Evolutionary conservation across 2,113 vertebrate genomes (phyloP).

Genomic region (Mustela nigripes): DNA sequence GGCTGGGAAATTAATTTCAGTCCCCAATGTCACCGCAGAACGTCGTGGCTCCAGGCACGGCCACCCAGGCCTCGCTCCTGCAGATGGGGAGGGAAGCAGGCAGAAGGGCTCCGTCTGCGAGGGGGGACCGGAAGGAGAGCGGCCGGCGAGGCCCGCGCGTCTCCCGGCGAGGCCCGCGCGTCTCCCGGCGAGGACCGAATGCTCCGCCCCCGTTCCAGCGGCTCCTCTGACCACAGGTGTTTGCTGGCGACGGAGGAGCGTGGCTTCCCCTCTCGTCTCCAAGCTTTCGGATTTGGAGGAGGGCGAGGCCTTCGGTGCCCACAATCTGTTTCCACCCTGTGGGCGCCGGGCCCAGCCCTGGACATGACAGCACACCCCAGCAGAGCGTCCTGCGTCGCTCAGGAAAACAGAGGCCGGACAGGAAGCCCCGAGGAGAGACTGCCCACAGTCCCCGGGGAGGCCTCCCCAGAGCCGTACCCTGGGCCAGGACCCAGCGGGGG

Average conservation of each 20-base stretch:
- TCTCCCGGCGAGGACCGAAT: neutral
- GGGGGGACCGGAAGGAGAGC: rapidly evolving
- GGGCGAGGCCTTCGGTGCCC: neutral
- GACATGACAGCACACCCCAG: rapidly evolving
- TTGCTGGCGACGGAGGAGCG: neutral
- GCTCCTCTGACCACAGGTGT: neutral
- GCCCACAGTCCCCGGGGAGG: rapidly evolving
- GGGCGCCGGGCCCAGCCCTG: neutral
- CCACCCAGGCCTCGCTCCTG: neutral
- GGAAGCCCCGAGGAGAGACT: neutral
- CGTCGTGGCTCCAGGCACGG: neutral
- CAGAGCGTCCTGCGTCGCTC: neutral
- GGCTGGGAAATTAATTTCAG: neutral
- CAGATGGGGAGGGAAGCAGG: neutral
- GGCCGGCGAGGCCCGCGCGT: too few species aligned
- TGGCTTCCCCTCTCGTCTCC: neutral
- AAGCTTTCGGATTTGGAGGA: neutral
- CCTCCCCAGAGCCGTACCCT: too few species aligned
- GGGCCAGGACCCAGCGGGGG: too few species aligned
- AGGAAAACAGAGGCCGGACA: neutral
- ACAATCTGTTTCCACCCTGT: neutral
- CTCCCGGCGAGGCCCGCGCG: neutral
- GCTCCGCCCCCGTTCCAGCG: neutral
- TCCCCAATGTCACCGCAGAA: neutral
- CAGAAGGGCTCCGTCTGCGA: too few species aligned